Evolutionary conservation across 2,888 invertebrate species (phyloP), one percentile per base, ranked within the genome.

Genomic region (Villa cingulata): DNA sequence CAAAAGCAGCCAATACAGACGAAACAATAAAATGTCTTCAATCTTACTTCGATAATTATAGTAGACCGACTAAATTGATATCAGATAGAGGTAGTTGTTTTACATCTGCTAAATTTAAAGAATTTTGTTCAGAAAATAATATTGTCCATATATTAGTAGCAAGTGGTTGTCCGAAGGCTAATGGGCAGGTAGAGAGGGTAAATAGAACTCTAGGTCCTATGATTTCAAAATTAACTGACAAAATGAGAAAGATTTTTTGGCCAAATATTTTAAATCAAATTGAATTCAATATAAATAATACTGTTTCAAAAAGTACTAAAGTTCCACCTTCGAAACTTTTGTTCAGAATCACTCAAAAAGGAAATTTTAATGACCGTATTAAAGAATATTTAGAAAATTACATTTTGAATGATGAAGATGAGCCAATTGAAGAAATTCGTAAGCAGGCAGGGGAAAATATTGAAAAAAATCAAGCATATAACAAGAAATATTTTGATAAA

Each of bases 261-360:
- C 29, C 36, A 29, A 10, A 37, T 16, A 37, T 46, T 3, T 42
- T 46, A 29, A 18, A 41, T 19, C 3, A 46, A 3, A 20, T 42
- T 10, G 46, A 46, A 32, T 41, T 38, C 32, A 10, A 29, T 17
- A 19, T 37, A 12, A 46, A 46, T 15, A 46, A 46, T 41, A 57
- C 53, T 2, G 38, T 56, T 34, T 51, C 48, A 37, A 56, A 56
- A 46, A 44, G 55, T 9, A 55, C 58, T 15, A 52, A 55, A 3
- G 53, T 59, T 42, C 54, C 57, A 2, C 58, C 60, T 1, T 53
- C 55, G 50, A 53, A 45, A 38, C 39, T 58, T 19, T 45, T 61
- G 29, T 59, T 56, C 41, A 59, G 60, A 2, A 42, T 57, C 7
- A 38, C 54, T 44, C 60, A 61, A 43, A 48, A 51, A 38, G 57